A percentile compares a stretch with the other conserved stretches of the same genome.
Conservation (phyloP, 2,888 invertebrate genomes). For the Brassicogethes aeneus region DNA sequence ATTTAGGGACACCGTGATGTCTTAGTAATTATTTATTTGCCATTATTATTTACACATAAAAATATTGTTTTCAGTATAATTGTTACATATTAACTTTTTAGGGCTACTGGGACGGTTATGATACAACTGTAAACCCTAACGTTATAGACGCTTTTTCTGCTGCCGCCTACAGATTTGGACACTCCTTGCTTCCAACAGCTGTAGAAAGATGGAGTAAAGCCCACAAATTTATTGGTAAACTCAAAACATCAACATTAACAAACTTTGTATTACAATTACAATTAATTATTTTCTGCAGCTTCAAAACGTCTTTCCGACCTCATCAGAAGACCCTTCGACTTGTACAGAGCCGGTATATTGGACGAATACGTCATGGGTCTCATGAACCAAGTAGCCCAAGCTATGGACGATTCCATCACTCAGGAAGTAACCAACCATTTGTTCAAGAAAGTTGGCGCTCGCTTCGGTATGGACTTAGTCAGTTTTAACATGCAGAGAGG, state of each 20-base stretch:
- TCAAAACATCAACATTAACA: too few species aligned
- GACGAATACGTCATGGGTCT: constrained; percentile 90
- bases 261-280: not conserved
- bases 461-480: constrained; percentile 83
- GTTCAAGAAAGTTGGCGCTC: constrained; percentile 67
- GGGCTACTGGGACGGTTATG: constrained; percentile 80
- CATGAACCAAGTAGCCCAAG: constrained; percentile 90
- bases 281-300: constrained; percentile 45
- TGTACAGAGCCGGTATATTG: constrained; percentile 82
- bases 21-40: too few species aligned
- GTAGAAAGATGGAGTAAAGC: constrained; percentile 92
- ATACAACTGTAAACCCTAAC: constrained; percentile 74
- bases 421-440: constrained; percentile 85
- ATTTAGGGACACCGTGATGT: too few species aligned
- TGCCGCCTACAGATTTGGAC: constrained; percentile 87
- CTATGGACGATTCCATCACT: constrained; percentile 91
- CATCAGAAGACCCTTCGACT: constrained; percentile 80
- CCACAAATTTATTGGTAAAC: constrained; percentile 85
- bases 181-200: constrained; percentile 80
- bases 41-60: not conserved
- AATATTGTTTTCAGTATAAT: constrained; percentile 1
- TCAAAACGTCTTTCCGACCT: constrained; percentile 82
- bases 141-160: constrained; percentile 86
- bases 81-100: constrained; percentile 30
- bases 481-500: constrained; percentile 92